These are phyloP conservation scores for Peromyscus eremicus DNA, from an alignment of 2,797 vertebrate species.

Conservation along the genomic window DNA sequence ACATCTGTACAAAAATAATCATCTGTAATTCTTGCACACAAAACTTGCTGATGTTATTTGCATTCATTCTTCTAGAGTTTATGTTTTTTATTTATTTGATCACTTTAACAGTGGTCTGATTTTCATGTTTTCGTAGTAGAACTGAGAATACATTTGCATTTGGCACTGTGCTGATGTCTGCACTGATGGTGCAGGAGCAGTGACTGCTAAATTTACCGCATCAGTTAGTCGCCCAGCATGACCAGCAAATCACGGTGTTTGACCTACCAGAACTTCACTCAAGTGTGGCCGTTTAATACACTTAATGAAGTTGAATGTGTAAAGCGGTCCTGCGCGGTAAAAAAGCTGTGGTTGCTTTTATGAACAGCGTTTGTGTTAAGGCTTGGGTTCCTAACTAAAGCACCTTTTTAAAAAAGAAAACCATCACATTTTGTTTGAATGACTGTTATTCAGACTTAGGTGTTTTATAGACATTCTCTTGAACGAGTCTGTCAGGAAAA, in stretches of 20 bases:
- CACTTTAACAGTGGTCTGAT: background rate
- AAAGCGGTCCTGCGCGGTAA: background rate
- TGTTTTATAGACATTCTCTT: background rate
- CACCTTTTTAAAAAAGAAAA: background rate
- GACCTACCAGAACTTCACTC: background rate
- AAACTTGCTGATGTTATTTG: background rate
- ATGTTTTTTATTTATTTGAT: background rate
- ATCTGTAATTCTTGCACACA: background rate
- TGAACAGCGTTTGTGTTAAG: background rate
- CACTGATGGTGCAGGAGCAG: background rate
- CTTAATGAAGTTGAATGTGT: background rate
- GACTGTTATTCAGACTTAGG: background rate
- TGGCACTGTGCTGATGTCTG: background rate
- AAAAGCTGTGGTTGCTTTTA: background rate
- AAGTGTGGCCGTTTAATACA: background rate
- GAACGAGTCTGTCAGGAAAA: background rate
- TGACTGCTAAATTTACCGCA: background rate
- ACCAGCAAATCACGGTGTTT: background rate
- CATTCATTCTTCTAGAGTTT: background rate
- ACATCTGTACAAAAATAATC: background rate
- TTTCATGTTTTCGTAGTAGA: conserved; percentile 10
- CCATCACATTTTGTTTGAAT: conserved; percentile 20
- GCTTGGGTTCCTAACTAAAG: background rate
- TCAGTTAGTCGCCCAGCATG: too few species aligned
- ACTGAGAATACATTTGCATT: background rate